phyloP scores from a whole-genome alignment of 1,140 invertebrate species.

The Melanaphis sacchari region DNA sequence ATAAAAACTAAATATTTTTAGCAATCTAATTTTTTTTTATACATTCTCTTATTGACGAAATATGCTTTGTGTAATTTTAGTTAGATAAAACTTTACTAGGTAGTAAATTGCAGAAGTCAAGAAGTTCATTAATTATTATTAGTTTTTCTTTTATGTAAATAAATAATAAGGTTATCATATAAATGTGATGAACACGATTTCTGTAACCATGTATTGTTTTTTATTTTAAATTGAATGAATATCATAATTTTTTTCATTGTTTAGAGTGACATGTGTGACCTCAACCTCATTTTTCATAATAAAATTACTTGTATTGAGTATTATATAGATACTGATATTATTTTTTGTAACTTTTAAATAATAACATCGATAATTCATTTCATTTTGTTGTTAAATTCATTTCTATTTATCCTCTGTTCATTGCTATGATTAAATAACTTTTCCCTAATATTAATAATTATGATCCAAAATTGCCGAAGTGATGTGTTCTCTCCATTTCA shows the following conservation, averaged over 20 bases:
- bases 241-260: conserved; percentile 9
- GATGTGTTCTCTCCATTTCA: too few relatives aligned
- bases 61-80: conserved; percentile 41
- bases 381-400: not conserved
- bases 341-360: conserved; percentile 24
- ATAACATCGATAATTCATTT: not conserved
- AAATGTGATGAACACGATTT: conserved; percentile 47
- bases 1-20: conserved; percentile 31
- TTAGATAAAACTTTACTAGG: conserved; percentile 25
- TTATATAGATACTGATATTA: not conserved
- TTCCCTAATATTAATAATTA: not conserved
- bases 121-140: conserved; percentile 38
- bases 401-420: not conserved
- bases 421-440: not conserved
- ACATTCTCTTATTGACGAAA: conserved; percentile 39
- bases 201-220: conserved; percentile 47
- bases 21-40: conserved; percentile 45
- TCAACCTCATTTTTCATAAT: conserved; percentile 37
- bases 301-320: conserved; percentile 28
- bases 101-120: conserved; percentile 18
- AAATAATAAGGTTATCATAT: conserved; percentile 49
- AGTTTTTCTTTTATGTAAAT: conserved; percentile 45
- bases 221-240: not conserved
- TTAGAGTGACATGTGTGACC: conserved; percentile 25
- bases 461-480: too few relatives aligned